phyloP scores from a whole-genome alignment of 2,113 vertebrate genomes.

The Oncorhynchus tshawytscha region DNA sequence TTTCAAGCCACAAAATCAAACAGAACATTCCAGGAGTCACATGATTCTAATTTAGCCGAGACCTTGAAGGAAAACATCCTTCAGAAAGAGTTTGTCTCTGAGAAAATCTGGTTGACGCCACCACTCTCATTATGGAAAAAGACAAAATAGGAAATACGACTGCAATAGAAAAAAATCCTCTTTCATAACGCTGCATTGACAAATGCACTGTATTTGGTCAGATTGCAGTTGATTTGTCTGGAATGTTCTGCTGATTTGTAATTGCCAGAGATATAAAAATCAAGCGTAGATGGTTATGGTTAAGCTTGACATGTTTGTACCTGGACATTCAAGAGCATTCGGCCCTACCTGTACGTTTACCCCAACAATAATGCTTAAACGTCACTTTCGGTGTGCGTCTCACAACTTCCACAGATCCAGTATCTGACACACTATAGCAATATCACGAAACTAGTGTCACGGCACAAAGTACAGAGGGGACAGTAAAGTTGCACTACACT shows the following conservation, averaged over 20 bases:
- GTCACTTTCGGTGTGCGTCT: not conserved
- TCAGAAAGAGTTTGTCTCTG: not conserved
- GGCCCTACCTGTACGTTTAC: not conserved
- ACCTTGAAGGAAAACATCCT: not conserved
- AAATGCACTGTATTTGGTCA: not conserved
- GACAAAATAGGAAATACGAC: too few relatives aligned
- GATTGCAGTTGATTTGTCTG: not conserved
- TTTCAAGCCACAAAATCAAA: not conserved
- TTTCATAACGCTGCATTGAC: not conserved
- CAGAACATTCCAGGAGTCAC: conserved; percentile 1
- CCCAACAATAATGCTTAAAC: not conserved
- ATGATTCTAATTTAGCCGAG: not conserved
- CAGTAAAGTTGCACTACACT: not conserved
- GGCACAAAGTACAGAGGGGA: not conserved
- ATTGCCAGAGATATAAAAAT: not conserved
- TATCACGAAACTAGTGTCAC: too few relatives aligned
- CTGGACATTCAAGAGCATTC: not conserved
- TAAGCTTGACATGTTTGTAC: not conserved
- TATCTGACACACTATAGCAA: not conserved
- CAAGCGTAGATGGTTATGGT: not conserved
- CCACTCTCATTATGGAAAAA: not conserved
- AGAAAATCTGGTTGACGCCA: not conserved
- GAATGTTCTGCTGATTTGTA: not conserved
- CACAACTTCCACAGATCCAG: not conserved
- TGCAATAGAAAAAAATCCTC: too few relatives aligned